These are phyloP conservation scores for Synergus gifuensis DNA, from an alignment of 2,888 invertebrate species.

Conservation along the genomic window DNA sequence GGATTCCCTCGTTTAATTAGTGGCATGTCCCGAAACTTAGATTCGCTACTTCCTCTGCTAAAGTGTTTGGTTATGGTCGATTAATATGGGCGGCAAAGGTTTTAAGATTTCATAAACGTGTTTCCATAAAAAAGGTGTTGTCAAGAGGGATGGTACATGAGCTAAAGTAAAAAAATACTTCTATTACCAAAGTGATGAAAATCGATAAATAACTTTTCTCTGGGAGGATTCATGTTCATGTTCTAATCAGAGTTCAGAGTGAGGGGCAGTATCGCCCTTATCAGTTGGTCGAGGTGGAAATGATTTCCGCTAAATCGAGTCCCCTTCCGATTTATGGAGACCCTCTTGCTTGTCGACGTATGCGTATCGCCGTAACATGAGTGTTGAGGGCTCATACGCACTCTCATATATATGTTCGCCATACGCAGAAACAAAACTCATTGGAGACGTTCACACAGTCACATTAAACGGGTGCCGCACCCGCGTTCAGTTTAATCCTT, in stretches of 20 bases:
- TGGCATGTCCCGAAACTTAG: background rate
- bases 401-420: conserved; percentile 45
- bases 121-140: conserved; percentile 11
- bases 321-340: conserved; percentile 59
- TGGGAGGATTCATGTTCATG: conserved; percentile 15
- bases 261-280: conserved; percentile 42
- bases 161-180: background rate
- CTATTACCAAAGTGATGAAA: background rate
- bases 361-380: conserved; percentile 24
- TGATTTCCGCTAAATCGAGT: conserved; percentile 51
- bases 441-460: conserved; percentile 63
- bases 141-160: background rate
- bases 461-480: conserved; percentile 66
- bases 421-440: conserved; percentile 42
- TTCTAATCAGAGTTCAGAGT: conserved; percentile 34
- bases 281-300: conserved; percentile 46
- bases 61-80: conserved; percentile 15
- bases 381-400: conserved; percentile 56
- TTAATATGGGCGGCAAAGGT: background rate
- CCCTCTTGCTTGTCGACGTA: conserved; percentile 49
- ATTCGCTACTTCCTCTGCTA: background rate
- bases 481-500: conserved; percentile 75
- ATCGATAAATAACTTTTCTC: background rate
- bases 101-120: conserved; percentile 29
- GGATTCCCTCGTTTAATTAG: conserved; percentile 66